Percentiles rank a stretch among this genome's conserved stretches.
Evolutionary conservation across 2,113 vertebrate genomes (phyloP).

Genomic region (Chlorodrepanis virens): DNA sequence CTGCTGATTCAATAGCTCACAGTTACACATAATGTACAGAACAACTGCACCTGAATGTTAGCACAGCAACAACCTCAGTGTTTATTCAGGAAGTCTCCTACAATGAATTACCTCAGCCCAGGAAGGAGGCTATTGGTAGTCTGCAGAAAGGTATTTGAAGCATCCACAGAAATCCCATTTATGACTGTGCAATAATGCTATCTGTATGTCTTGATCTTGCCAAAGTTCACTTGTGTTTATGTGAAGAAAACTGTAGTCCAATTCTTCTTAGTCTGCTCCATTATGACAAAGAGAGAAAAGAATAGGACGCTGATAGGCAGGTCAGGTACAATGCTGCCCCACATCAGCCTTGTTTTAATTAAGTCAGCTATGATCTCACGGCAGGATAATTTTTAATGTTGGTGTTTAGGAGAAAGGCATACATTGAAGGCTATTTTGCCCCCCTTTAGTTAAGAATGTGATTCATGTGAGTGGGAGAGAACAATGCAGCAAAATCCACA

Average conservation of each 20-base stretch:
- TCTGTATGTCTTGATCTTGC: background rate
- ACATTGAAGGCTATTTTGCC: slow-evolving; percentile 25
- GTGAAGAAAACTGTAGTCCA: background rate
- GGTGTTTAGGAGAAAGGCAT: slow-evolving; percentile 53
- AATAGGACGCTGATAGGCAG: background rate
- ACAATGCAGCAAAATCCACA: background rate
- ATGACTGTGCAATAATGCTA: slow-evolving; percentile 1
- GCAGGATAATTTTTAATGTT: slow-evolving; percentile 44
- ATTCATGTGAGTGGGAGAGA: slow-evolving; percentile 64
- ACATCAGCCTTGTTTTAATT: slow-evolving; percentile 40
- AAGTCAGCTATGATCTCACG: slow-evolving; percentile 51
- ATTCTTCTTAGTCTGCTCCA: background rate
- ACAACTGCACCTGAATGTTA: background rate
- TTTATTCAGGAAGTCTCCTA: background rate
- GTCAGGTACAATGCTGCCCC: slow-evolving; percentile 47
- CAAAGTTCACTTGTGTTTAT: slow-evolving; percentile 23
- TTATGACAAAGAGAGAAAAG: background rate
- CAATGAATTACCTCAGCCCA: background rate
- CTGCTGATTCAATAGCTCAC: background rate
- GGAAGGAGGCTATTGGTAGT: background rate
- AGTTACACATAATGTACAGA: background rate
- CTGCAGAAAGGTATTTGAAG: background rate
- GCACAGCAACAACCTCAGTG: background rate
- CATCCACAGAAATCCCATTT: slow-evolving; percentile 12
- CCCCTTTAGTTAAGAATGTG: slow-evolving; percentile 44